Evolutionary conservation across 1,140 invertebrate genomes (phyloP), one percentile per base, ranked within the genome.

Genomic region (Anastrepha obliqua): DNA sequence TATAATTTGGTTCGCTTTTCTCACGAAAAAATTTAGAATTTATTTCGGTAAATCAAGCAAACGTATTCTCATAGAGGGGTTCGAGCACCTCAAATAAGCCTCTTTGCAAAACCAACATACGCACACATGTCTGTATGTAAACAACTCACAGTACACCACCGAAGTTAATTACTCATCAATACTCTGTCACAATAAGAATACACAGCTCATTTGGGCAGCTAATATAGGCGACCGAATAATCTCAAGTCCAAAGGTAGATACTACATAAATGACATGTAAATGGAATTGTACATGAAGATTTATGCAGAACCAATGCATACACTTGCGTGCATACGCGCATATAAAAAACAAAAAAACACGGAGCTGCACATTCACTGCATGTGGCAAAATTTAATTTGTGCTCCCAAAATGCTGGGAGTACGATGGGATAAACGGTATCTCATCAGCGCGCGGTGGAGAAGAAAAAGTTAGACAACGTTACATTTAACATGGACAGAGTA

Each of bases 311-410:
- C 42, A 13, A 62, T 62, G 2, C n/a, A 62, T 15, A 62, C 60
- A 62, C 5, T 4, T n/a, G 15, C 29, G 29, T 62, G n/a, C 60
- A 62, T 62, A 62, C 9, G 29, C 29, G n/a, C 15, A 62, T 5
- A 4, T 4, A 62, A 62, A 13, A 15, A 17, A 17, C 3, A 15
- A 62, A 17, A 62, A 15, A 62, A 62, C 15, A 62, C 8, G 3
- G n/a, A 62, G n/a, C 60, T 62, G 20, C 13, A 81, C 7, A 81
- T 20, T 55, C 74, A 9, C 74, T 55, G 74, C 74, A 81, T 81
- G 74, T 81, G 74, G 74, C 44, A 58, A 81, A 81, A 81, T 39
- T 44, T 47, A 3, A 29, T 17, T n/a, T 15, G 6, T 29, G 20
- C 74, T 81, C 47, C 4, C 47, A 81, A 81, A 81, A 81, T 55